These are phyloP conservation scores for Poeciliopsis infans DNA, from an alignment of 2,797 vertebrate species.

Conservation along the genomic window DNA sequence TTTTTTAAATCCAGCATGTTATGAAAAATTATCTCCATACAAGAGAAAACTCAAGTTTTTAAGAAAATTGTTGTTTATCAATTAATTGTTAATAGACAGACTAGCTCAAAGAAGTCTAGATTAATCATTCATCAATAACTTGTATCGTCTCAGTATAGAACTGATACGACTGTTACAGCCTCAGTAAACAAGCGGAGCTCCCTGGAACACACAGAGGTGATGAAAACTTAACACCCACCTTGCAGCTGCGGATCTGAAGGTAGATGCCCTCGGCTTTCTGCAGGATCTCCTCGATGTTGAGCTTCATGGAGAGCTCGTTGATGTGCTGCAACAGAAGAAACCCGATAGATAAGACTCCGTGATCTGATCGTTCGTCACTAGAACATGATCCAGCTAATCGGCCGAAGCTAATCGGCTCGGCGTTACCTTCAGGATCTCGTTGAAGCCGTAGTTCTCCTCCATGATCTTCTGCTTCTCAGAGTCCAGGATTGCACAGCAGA, in stretches of 20 bases:
- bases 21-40: no score
- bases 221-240: constrained; percentile 61
- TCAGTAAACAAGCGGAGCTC: background rate
- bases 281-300: constrained; percentile 91
- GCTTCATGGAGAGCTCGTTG: constrained; percentile 97
- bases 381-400: no score
- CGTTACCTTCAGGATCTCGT: constrained; percentile 95
- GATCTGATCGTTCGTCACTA: background rate
- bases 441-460: constrained; percentile 96
- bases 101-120: background rate
- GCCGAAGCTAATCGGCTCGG: background rate
- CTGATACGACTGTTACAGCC: background rate
- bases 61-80: no score
- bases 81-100: no score
- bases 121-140: background rate
- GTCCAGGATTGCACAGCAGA: constrained; percentile 96
- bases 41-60: no score
- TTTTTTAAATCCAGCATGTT: no score
- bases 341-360: background rate
- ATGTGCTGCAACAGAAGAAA: constrained; percentile 84
- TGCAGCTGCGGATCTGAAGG: constrained; percentile 92
- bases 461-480: constrained; percentile 97
- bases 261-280: constrained; percentile 94
- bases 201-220: background rate
- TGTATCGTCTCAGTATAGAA: background rate